Percentiles rank a stretch among this genome's conserved stretches.
phyloP scores from a whole-genome alignment of 1,140 invertebrate species.

The Globodera rostochiensis region DNA sequence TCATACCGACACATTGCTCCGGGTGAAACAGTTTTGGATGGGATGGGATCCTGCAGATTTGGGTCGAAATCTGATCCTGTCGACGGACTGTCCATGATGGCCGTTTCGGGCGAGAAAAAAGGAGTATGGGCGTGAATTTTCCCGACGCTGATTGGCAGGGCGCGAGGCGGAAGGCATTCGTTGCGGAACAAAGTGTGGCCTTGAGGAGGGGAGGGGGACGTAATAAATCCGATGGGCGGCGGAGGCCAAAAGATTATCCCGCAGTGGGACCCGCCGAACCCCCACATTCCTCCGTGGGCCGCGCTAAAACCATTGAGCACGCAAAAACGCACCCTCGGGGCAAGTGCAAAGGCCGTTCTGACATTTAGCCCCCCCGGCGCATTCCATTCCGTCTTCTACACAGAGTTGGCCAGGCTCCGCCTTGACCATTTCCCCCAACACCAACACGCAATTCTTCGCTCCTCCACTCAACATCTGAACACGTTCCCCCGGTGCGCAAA shows the following conservation, averaged over 20 bases:
- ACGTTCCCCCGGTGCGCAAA: slow-evolving; percentile 49
- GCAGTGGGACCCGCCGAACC: no score
- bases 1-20: slow-evolving; percentile 43
- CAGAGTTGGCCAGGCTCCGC: slow-evolving; percentile 47
- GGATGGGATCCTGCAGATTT: slow-evolving; percentile 27
- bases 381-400: slow-evolving; percentile 29
- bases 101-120: slow-evolving; percentile 33
- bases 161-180: slow-evolving; percentile 39
- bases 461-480: slow-evolving; percentile 50
- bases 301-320: slow-evolving; percentile 2
- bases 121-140: slow-evolving; percentile 31
- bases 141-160: not conserved
- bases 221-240: no score
- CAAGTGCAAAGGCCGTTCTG: slow-evolving; percentile 24
- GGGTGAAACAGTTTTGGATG: slow-evolving; percentile 32
- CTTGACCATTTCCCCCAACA: slow-evolving; percentile 17
- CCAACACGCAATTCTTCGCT: slow-evolving; percentile 27
- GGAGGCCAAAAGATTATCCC: no score
- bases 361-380: slow-evolving; percentile 2
- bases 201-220: not conserved
- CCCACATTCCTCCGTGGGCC: slow-evolving; percentile 31
- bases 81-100: slow-evolving; percentile 3
- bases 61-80: not conserved
- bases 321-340: slow-evolving; percentile 16
- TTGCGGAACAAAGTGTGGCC: slow-evolving; percentile 42